Evolutionary conservation across 1,140 invertebrate species (phyloP).

Genomic region (Asobara japonica): DNA sequence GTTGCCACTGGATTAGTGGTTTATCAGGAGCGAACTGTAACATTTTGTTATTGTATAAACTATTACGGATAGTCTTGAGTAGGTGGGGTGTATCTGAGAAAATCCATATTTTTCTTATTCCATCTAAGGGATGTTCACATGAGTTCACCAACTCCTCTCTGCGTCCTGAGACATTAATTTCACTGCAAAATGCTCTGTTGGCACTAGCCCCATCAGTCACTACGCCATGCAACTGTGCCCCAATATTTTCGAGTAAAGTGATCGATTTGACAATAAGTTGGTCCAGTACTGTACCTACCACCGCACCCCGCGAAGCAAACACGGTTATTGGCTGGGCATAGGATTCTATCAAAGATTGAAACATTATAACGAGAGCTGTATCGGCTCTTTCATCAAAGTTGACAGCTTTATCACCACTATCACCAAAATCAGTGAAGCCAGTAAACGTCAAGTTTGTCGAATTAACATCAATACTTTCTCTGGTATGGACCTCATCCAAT

Average conservation of each 20-base stretch:
- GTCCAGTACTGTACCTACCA: constrained; percentile 24
- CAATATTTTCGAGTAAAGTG: constrained; percentile 19
- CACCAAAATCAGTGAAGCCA: constrained; percentile 31
- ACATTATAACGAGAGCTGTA: constrained; percentile 27
- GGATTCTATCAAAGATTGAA: constrained; percentile 18
- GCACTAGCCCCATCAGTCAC: constrained; percentile 32
- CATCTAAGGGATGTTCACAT: constrained; percentile 13
- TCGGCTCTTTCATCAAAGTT: constrained; percentile 21
- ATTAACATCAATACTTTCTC: no score
- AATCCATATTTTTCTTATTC: constrained; percentile 14
- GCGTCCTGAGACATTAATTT: constrained; percentile 20
- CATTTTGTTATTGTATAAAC: constrained; percentile 25
- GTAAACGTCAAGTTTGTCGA: constrained; percentile 28
- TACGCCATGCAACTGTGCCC: constrained; percentile 27
- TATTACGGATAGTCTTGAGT: constrained; percentile 38
- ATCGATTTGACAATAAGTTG: constrained; percentile 33
- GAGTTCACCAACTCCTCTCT: constrained; percentile 2
- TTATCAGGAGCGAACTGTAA: background rate
- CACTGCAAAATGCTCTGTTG: constrained; percentile 36
- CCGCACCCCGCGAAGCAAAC: background rate
- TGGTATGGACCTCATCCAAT: constrained; percentile 21
- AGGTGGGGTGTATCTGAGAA: constrained; percentile 31
- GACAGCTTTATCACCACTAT: background rate
- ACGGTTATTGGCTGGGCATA: constrained; percentile 10
- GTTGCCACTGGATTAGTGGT: no score